Evolutionary conservation across 1,140 invertebrate genomes (phyloP).

Genomic region (Heliconius congener): DNA sequence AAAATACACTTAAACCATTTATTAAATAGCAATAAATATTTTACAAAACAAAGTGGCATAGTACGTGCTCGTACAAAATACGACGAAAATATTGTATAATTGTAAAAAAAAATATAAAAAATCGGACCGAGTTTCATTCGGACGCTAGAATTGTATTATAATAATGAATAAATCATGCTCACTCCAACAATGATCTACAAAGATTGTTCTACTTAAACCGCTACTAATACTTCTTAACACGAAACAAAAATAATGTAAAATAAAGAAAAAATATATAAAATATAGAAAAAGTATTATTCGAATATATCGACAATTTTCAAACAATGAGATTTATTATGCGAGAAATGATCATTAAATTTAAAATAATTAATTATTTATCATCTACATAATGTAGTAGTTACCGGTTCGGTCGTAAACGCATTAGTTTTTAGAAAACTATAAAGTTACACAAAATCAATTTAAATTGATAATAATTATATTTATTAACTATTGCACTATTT

Average conservation of each 20-base stretch:
- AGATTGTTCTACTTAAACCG: constrained; percentile 29
- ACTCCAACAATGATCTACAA: neutral
- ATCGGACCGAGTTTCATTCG: constrained; percentile 24
- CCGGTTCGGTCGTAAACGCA: neutral
- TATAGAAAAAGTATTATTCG: constrained; percentile 1
- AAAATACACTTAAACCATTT: neutral
- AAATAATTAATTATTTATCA: too few relatives aligned
- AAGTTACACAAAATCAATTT: neutral
- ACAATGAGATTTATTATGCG: constrained; percentile 1
- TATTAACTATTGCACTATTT: neutral
- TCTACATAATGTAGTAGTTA: neutral
- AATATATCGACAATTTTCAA: neutral
- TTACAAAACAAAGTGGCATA: neutral
- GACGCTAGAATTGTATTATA: constrained; percentile 14
- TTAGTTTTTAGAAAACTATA: neutral
- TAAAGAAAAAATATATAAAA: neutral
- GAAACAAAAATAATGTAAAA: constrained; percentile 17
- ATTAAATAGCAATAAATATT: neutral
- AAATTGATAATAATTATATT: neutral
- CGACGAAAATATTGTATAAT: neutral
- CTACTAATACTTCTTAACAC: constrained; percentile 28
- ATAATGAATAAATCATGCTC: neutral
- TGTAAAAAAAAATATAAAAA: constrained; percentile 21
- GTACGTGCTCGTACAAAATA: neutral
- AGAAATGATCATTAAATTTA: neutral